Evolutionary conservation across 1,140 invertebrate species (phyloP).

Genomic region (Aphelinus atriplicis): DNA sequence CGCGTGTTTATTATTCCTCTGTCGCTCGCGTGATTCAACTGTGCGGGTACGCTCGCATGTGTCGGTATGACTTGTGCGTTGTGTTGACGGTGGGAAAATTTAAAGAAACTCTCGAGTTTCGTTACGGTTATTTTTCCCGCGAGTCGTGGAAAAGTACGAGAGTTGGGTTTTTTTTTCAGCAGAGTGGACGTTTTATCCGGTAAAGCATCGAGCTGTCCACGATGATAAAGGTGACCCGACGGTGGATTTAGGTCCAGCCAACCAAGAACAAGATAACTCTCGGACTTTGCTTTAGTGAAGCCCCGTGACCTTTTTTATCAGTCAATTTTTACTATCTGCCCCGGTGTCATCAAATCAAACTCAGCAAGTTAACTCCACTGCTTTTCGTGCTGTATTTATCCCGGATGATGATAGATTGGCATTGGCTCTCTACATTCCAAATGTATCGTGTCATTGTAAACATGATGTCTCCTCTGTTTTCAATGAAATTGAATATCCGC

Average conservation of each 20-base stretch:
- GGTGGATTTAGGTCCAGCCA: conserved; percentile 36
- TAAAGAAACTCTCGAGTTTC: too few species aligned
- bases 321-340: conserved; percentile 37
- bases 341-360: conserved; percentile 31
- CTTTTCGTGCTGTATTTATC: too few species aligned
- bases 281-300: conserved; percentile 13
- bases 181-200: conserved; percentile 25
- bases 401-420: too few species aligned
- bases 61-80: too few species aligned
- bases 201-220: conserved; percentile 33
- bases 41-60: too few species aligned
- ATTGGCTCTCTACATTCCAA: too few species aligned
- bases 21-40: neutral
- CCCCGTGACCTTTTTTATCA: conserved; percentile 39
- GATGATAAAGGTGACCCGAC: conserved; percentile 39
- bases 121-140: too few species aligned
- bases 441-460: too few species aligned
- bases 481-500: too few species aligned
- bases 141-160: conserved; percentile 7
- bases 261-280: conserved; percentile 42
- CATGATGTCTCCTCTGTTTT: too few species aligned
- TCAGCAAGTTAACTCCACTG: conserved; percentile 24
- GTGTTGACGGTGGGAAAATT: too few species aligned
- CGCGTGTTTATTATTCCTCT: conserved; percentile 60
- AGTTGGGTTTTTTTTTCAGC: conserved; percentile 31